Percentiles rank a stretch among this genome's conserved stretches.
phyloP scores from a whole-genome alignment of 2,797 vertebrate species.

The Jordanella pulchra region DNA sequence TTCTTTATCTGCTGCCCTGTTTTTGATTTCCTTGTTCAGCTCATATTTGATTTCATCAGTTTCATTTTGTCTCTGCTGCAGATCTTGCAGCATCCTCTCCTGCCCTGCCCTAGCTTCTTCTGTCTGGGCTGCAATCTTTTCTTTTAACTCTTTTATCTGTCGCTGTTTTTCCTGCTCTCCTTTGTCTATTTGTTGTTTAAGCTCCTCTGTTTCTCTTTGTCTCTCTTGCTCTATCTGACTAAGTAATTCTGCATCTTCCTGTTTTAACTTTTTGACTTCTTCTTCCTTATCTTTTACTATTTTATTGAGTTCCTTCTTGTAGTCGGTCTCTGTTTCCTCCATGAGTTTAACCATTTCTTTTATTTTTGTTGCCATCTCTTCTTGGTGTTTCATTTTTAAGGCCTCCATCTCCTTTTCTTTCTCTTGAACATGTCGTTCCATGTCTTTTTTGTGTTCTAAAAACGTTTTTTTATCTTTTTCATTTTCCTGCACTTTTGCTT shows the following conservation, averaged over 20 bases:
- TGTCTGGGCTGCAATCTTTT: background rate
- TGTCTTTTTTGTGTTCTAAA: constrained; percentile 25
- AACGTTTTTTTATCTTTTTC: constrained; percentile 43
- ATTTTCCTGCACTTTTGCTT: constrained; percentile 21
- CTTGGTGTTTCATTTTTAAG: constrained; percentile 37
- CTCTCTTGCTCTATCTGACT: constrained; percentile 13
- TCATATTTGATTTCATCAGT: constrained; percentile 35
- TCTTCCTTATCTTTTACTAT: constrained; percentile 40
- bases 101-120: constrained; percentile 12
- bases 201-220: constrained; percentile 17
- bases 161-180: constrained; percentile 31
- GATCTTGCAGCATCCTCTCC: constrained; percentile 13
- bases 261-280: constrained; percentile 12
- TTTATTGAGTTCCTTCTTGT: constrained; percentile 23
- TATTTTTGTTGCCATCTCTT: constrained; percentile 32
- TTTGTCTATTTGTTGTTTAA: constrained; percentile 28
- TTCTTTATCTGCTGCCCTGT: background rate
- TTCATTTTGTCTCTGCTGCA: constrained; percentile 24
- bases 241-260: constrained; percentile 16
- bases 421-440: constrained; percentile 15
- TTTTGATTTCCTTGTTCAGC: constrained; percentile 8
- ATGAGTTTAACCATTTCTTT: constrained; percentile 33
- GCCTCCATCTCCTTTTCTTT: constrained; percentile 34
- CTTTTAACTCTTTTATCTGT: constrained; percentile 33
- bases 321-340: constrained; percentile 11